These are phyloP conservation scores for Nephrocerus scutellatus DNA, from an alignment of 2,888 invertebrate genomes.

Conservation along the genomic window DNA sequence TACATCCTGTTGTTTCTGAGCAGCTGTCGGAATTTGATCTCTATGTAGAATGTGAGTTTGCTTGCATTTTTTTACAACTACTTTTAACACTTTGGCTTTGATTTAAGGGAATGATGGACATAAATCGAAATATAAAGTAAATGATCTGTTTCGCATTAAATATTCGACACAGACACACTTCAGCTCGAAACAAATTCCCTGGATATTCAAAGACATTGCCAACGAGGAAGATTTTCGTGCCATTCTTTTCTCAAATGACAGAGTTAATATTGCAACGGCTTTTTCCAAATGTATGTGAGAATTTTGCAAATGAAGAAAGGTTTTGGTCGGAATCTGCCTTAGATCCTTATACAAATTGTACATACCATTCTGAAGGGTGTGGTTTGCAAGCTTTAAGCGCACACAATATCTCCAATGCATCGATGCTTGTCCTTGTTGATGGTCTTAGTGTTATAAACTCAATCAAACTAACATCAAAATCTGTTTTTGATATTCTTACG, in stretches of 20 bases:
- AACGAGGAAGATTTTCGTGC: slow-evolving; percentile 11
- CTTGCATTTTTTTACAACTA: background rate
- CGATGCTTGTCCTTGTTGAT: slow-evolving; percentile 8
- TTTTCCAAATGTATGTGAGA: slow-evolving; percentile 2
- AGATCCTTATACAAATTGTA: slow-evolving; percentile 18
- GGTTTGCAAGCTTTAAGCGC: slow-evolving; percentile 16
- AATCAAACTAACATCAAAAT: background rate
- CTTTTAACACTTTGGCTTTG: background rate
- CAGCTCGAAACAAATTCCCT: slow-evolving; percentile 3
- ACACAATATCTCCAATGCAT: slow-evolving; percentile 3
- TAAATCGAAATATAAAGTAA: slow-evolving; percentile 32
- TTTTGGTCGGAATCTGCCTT: background rate
- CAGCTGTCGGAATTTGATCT: slow-evolving; percentile 8
- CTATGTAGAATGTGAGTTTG: slow-evolving; percentile 14
- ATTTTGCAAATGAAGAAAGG: slow-evolving; percentile 6
- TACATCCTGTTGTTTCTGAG: background rate
- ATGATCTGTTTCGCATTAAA: slow-evolving; percentile 34
- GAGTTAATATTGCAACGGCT: slow-evolving; percentile 37
- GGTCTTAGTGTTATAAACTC: slow-evolving; percentile 3
- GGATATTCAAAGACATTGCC: slow-evolving; percentile 10
- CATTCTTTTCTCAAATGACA: slow-evolving; percentile 10
- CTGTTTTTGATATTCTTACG: slow-evolving; percentile 10
- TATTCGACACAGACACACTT: background rate
- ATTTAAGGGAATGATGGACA: slow-evolving; percentile 55
- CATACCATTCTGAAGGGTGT: slow-evolving; percentile 17